Percentiles rank a stretch among this genome's conserved stretches.
phyloP scores from a whole-genome alignment of 2,888 invertebrate genomes.

The Prionchulus punctatus region DNA sequence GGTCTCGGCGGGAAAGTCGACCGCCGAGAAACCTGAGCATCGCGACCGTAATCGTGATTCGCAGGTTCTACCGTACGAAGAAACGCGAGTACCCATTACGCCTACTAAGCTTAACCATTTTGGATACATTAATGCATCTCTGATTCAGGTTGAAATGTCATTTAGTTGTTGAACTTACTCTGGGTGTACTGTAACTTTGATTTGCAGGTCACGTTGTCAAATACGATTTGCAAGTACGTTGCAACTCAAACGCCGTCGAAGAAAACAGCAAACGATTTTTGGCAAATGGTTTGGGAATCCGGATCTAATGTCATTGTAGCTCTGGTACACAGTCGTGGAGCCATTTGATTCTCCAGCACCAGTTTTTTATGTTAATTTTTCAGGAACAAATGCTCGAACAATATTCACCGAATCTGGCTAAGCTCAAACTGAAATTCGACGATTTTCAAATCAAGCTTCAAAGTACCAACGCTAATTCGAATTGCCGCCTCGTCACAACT shows the following conservation, averaged over 20 bases:
- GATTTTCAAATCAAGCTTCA: slow-evolving; percentile 51
- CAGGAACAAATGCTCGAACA: slow-evolving; percentile 35
- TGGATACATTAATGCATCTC: slow-evolving; percentile 83
- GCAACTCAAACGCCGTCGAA: slow-evolving; percentile 53
- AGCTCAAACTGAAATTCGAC: slow-evolving; percentile 31
- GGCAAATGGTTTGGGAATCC: slow-evolving; percentile 80
- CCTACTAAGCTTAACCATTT: slow-evolving; percentile 62
- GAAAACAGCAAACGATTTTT: slow-evolving; percentile 51
- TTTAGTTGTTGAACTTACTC: neutral
- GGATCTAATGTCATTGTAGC: slow-evolving; percentile 65
- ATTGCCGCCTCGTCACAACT: slow-evolving; percentile 35
- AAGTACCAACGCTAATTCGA: slow-evolving; percentile 33
- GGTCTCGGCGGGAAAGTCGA: slow-evolving; percentile 50
- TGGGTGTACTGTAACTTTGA: neutral
- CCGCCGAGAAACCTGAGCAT: slow-evolving; percentile 56
- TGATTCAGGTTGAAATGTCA: slow-evolving; percentile 53
- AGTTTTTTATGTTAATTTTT: neutral
- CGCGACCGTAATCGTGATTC: slow-evolving; percentile 43
- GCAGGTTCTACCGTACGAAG: slow-evolving; percentile 73
- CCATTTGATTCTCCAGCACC: slow-evolving; percentile 9
- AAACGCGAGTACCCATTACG: slow-evolving; percentile 64
- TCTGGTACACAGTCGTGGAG: slow-evolving; percentile 51
- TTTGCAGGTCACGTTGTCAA: neutral
- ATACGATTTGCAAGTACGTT: slow-evolving; percentile 49
- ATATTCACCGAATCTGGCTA: slow-evolving; percentile 39